phyloP scores from a whole-genome alignment of 2,888 invertebrate species.

The Spisula solida region DNA sequence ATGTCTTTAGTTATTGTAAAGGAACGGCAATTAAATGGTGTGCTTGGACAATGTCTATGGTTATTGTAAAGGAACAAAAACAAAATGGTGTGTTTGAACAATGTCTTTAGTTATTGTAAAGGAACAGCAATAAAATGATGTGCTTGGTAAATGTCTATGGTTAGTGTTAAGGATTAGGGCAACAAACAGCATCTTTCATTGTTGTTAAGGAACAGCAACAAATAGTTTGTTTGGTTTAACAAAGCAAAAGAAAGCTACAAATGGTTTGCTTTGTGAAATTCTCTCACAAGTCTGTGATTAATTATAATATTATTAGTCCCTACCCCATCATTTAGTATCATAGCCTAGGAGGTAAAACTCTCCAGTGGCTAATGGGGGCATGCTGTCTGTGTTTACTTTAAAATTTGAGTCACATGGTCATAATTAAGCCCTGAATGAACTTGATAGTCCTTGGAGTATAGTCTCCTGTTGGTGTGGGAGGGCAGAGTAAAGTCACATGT shows the following conservation, averaged over 20 bases:
- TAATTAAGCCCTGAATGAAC: background rate
- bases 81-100: background rate
- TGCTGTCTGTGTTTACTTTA: conserved; percentile 12
- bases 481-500: background rate
- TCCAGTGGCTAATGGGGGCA: background rate
- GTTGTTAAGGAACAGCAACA: background rate
- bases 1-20: background rate
- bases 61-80: background rate
- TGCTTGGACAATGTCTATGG: background rate
- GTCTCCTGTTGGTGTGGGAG: background rate
- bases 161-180: background rate
- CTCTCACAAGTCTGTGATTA: no score
- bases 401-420: background rate
- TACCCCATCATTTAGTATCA: background rate
- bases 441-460: background rate
- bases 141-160: background rate
- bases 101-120: background rate
- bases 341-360: background rate
- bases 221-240: background rate
- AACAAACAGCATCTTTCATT: background rate
- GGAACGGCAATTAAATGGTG: no score
- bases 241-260: no score
- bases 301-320: no score
- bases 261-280: no score
- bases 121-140: no score